Percentiles rank a stretch among this genome's conserved stretches.
Evolutionary conservation across 1,140 invertebrate genomes (phyloP).

Genomic region (Oppia nitens): DNA sequence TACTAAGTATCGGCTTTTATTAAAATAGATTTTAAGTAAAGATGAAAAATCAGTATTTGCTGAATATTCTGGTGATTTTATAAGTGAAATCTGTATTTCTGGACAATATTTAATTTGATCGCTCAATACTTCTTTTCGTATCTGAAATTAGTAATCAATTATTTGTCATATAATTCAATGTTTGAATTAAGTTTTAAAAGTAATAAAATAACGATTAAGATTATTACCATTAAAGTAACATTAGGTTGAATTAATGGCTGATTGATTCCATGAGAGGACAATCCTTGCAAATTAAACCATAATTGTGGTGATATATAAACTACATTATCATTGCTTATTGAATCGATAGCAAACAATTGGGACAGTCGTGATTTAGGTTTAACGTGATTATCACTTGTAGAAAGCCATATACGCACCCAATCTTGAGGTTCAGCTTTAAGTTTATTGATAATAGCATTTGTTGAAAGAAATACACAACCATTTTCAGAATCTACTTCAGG

Average conservation of each 20-base stretch:
- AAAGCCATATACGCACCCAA: conserved; percentile 3
- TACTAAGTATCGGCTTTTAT: background rate
- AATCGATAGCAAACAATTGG: conserved; percentile 6
- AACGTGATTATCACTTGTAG: background rate
- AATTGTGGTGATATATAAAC: conserved; percentile 5
- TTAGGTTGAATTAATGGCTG: conserved; percentile 1
- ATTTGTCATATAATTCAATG: background rate
- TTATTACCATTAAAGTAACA: background rate
- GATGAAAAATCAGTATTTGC: conserved; percentile 3
- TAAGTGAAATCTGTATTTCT: background rate
- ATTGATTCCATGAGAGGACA: background rate
- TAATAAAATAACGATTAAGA: background rate
- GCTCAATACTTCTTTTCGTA: background rate
- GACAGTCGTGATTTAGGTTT: background rate
- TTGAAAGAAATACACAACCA: conserved; percentile 7
- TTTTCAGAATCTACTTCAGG: background rate
- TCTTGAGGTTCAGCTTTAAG: background rate
- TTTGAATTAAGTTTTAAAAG: no score
- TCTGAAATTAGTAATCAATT: background rate
- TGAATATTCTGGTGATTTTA: conserved; percentile 9
- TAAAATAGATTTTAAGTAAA: conserved; percentile 1
- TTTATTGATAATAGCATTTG: background rate
- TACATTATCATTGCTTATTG: background rate
- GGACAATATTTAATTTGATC: background rate
- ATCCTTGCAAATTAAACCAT: conserved; percentile 1